Evolutionary conservation across 2,113 vertebrate genomes (phyloP).

Genomic region (Boulengeromyrus knoepffleri): DNA sequence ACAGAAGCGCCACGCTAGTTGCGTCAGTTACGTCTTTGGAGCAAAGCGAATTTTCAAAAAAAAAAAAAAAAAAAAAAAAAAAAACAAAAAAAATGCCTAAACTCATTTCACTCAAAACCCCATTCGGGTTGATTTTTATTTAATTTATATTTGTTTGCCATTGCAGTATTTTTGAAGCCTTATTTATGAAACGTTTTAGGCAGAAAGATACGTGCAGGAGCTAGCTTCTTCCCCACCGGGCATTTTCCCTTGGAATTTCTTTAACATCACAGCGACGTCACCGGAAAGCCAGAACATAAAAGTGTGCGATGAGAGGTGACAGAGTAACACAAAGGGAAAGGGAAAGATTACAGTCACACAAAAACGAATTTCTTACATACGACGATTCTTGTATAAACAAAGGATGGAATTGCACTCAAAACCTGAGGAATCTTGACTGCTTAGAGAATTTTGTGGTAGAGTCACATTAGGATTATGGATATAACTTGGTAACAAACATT

Average conservation of each 20-base stretch:
- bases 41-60: neutral
- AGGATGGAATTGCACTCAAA: neutral
- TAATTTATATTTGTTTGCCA: neutral
- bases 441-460: neutral
- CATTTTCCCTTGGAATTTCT: neutral
- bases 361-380: neutral
- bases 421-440: neutral
- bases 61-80: neutral
- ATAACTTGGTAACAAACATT: neutral
- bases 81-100: neutral
- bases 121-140: neutral
- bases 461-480: neutral
- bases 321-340: neutral
- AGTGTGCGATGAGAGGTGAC: neutral
- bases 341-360: neutral
- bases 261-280: neutral
- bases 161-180: conserved; percentile 22
- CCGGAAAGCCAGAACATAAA: neutral
- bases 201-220: neutral
- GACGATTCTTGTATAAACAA: neutral
- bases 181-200: neutral
- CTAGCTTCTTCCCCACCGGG: neutral
- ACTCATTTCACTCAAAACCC: neutral
- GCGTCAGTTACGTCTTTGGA: conserved; percentile 36
- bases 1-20: conserved; percentile 23